A percentile compares a stretch with the other conserved stretches of the same genome.
These are phyloP conservation scores for Leptobrachium leishanense DNA, from an alignment of 2,113 vertebrate genomes.

Conservation along the genomic window DNA sequence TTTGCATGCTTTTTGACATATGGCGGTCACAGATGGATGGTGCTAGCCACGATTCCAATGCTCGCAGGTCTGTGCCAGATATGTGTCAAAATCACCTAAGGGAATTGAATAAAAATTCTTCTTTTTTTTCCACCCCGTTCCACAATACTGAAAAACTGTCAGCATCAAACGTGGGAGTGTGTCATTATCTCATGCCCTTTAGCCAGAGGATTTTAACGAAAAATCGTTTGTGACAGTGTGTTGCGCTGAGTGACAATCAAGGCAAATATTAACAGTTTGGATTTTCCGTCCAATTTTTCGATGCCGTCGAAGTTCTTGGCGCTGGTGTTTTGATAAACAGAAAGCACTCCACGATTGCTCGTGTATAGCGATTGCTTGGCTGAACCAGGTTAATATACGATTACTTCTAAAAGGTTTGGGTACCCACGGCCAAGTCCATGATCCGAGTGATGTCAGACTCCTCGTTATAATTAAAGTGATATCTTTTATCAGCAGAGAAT, in stretches of 20 bases:
- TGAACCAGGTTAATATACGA: too few relatives aligned
- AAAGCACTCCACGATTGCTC: too few relatives aligned
- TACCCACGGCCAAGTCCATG: too few relatives aligned
- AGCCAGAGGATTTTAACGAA: conserved; percentile 30
- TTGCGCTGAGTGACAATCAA: conserved; percentile 16
- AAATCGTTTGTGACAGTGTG: conserved; percentile 15
- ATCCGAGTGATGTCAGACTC: too few relatives aligned
- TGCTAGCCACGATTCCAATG: conserved; percentile 35
- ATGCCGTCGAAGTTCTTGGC: neutral
- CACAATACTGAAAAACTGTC: conserved; percentile 8
- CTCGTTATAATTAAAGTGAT: too few relatives aligned
- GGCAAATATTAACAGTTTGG: conserved; percentile 3
- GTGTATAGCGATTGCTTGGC: too few relatives aligned
- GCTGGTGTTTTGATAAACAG: too few relatives aligned
- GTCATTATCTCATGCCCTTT: conserved; percentile 19
- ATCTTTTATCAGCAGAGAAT: too few relatives aligned
- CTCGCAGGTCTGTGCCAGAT: conserved; percentile 38
- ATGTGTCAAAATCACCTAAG: conserved; percentile 24
- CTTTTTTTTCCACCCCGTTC: conserved; percentile 10
- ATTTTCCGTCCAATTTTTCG: neutral
- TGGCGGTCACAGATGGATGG: conserved; percentile 25
- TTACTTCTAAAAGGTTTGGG: too few relatives aligned
- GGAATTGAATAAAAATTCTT: neutral
- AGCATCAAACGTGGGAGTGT: neutral
- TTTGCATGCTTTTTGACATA: conserved; percentile 35